Evolutionary conservation across 30 jellyfish, hydroid and myxozoan genomes (phyloP).

Genomic region (Pelagia noctiluca): DNA sequence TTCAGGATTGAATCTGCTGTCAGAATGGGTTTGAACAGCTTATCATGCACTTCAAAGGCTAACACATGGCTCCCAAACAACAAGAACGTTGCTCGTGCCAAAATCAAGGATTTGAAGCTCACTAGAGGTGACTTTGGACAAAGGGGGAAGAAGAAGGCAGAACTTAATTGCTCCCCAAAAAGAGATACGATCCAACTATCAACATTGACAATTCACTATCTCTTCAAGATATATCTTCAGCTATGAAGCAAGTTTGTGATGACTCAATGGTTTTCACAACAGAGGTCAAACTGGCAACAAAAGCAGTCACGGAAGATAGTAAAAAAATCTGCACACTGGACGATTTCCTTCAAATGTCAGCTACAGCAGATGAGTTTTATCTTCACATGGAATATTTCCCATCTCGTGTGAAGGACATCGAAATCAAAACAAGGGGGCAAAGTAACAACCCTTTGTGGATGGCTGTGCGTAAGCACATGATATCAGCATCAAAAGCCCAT

Average conservation of each 20-base stretch:
- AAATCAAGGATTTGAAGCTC: slow-evolving; percentile 33
- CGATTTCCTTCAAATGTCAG: background rate
- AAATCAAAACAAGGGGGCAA: slow-evolving; percentile 57
- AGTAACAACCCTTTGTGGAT: slow-evolving; percentile 30
- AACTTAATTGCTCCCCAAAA: slow-evolving; percentile 46
- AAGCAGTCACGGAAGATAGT: background rate
- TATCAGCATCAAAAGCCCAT: slow-evolving; percentile 60
- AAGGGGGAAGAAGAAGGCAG: slow-evolving; percentile 8
- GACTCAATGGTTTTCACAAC: slow-evolving; percentile 31
- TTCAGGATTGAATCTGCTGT: slow-evolving; percentile 43
- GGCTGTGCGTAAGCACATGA: slow-evolving; percentile 29
- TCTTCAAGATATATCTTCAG: slow-evolving; percentile 6
- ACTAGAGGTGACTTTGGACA: slow-evolving; percentile 27
- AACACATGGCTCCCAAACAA: slow-evolving; percentile 45
- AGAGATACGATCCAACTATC: slow-evolving; percentile 9
- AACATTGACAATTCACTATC: background rate
- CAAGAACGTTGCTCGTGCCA: slow-evolving; percentile 23
- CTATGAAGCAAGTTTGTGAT: slow-evolving; percentile 19
- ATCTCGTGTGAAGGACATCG: slow-evolving; percentile 7
- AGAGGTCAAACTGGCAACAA: background rate
- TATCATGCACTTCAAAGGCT: slow-evolving; percentile 53
- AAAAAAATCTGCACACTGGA: background rate
- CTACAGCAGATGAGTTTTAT: slow-evolving; percentile 13
- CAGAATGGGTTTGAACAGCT: slow-evolving; percentile 27
- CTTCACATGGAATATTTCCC: slow-evolving; percentile 17